Evolutionary conservation across 2,797 vertebrate genomes (phyloP).

Genomic region (Ctenosaura bakeri): DNA sequence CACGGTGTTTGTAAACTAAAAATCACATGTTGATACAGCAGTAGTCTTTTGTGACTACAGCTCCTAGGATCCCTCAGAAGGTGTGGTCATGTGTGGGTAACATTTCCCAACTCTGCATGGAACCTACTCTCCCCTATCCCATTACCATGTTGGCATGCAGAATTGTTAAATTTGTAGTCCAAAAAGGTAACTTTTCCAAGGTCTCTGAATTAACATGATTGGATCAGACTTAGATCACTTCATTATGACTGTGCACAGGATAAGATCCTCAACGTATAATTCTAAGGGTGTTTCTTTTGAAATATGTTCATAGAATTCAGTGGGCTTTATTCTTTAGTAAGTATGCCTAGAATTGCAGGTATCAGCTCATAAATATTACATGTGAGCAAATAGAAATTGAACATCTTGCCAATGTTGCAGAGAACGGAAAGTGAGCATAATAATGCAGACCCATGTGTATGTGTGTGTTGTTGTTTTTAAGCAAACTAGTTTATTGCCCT

Average conservation of each 20-base stretch:
- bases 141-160: too few species aligned
- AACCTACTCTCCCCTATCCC: too few species aligned
- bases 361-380: constrained; percentile 52
- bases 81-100: too few species aligned
- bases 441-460: not conserved
- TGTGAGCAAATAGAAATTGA: constrained; percentile 51
- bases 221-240: too few species aligned
- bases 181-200: too few species aligned
- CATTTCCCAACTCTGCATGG: too few species aligned
- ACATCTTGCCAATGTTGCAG: constrained; percentile 11
- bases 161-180: too few species aligned
- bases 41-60: too few species aligned
- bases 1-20: too few species aligned
- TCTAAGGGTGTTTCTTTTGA: not conserved
- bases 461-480: not conserved
- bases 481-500: constrained; percentile 16
- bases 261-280: not conserved
- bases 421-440: constrained; percentile 39
- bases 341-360: not conserved
- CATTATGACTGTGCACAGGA: not conserved
- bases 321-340: not conserved
- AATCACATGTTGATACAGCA: too few species aligned
- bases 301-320: not conserved
- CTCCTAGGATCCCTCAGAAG: too few species aligned
- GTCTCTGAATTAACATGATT: too few species aligned